Conservation (phyloP, 2,888 invertebrate genomes). For the Autographa pulchrina region DNA sequence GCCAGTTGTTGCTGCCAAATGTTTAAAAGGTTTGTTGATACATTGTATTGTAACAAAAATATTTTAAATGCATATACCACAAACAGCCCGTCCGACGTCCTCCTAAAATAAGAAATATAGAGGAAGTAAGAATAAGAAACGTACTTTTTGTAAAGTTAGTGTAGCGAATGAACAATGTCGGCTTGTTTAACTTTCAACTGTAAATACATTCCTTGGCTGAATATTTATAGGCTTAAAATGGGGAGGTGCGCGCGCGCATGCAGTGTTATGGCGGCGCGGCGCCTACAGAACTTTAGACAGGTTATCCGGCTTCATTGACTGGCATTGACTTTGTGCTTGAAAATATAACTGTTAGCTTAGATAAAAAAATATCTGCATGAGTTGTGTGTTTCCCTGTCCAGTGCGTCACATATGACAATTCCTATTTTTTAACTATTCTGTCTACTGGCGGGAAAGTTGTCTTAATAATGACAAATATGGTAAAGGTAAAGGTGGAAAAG, state of each 20-base stretch:
- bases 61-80: background rate
- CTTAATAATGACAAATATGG: too few species aligned
- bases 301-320: constrained; percentile 17
- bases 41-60: background rate
- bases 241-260: constrained; percentile 37
- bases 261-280: constrained; percentile 28
- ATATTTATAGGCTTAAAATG: constrained; percentile 52
- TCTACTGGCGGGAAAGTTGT: too few species aligned
- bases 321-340: background rate
- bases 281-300: constrained; percentile 17
- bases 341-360: background rate
- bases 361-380: background rate
- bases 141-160: constrained; percentile 12
- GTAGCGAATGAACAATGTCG: constrained; percentile 54
- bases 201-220: constrained; percentile 55
- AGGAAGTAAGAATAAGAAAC: constrained; percentile 8
- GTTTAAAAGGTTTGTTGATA: too few species aligned
- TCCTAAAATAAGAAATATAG: constrained; percentile 37
- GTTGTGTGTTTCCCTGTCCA: background rate
- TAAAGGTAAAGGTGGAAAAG: too few species aligned
- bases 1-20: too few species aligned
- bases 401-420: too few species aligned
- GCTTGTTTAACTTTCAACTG: constrained; percentile 38
- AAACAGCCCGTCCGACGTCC: background rate
- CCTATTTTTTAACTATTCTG: too few species aligned